Base-by-base conservation (phyloP, 2,888 invertebrate genomes). In the Mesochorus sp. region DNA sequence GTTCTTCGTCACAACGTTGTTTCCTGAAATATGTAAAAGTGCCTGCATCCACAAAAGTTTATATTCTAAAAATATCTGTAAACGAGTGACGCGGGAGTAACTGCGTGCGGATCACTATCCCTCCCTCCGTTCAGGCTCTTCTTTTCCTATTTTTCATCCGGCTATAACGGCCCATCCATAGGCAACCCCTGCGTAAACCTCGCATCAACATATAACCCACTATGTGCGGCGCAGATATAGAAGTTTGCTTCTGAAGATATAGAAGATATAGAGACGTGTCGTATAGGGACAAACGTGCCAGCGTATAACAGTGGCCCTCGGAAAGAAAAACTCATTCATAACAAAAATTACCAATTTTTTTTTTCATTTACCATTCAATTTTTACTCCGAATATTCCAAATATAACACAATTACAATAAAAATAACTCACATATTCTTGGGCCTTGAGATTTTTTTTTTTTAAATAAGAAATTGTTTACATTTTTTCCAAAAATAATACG, bases 1-100 rank as follows among this genome's bases (percentile, higher is more conserved):
- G 39, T 62, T 66, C 53, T 28, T 26, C 76, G 53, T 67, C 62
- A 44, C 34, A 12, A n/a, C 17, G 24, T 14, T 71, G 47, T 62
- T 87, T 88, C 88, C 88, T 81, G 84, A 89, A 88, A 89, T 88
- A 87, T 86, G 88, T 88, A 87, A 89, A 89, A 88, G 83, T 80
- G 79, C 62, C 78, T 71, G 67, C 73, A 76, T 75, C 57, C 47
- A 68, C 55, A 10, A 5, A 71, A 42, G 39, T 68, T 80, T 84
- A 70, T 62, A 66, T 79, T 85, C 87, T 88, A 87, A 86, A 89
- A 89, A 89, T 89, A 89, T 72, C 80, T 73, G 68, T 76, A 47
- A 68, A 47, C 49, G 37, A 59, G 49, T 21, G 49, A 76, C 55
- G 51, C n/a, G n/a, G n/a, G n/a, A 76, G 57, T 51, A 80, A 37